Base-by-base conservation (phyloP, 2,888 invertebrate genomes). In the Seira ritae region DNA sequence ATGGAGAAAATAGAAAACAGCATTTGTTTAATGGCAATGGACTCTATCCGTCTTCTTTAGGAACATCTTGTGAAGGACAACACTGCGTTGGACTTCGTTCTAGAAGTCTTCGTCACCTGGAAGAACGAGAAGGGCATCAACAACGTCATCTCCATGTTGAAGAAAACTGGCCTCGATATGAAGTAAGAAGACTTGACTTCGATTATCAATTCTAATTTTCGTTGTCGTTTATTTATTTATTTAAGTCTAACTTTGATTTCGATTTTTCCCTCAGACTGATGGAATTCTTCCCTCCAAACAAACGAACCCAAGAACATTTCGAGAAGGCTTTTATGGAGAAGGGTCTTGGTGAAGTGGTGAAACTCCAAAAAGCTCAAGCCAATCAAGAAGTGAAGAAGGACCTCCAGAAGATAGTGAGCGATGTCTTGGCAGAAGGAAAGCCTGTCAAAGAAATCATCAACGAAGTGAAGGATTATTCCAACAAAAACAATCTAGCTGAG, bases 31-130 rank as follows among this genome's bases (percentile, higher is more conserved):
- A 46, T n/a, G n/a, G n/a, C n/a, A n/a, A n/a, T n/a, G n/a, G n/a
- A n/a, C n/a, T n/a, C n/a, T n/a, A n/a, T n/a, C n/a, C n/a, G n/a
- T n/a, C n/a, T n/a, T n/a, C n/a, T n/a, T n/a, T 91, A 93, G 90
- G 97, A 98, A 92, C 98, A 98, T 92, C 93, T 98, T 90, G 94
- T 97, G 89, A 97, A 97, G 91, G 96, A 97, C 93, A 96, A 97
- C 91, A 93, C 98, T 91, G 97, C 98, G 84, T 93, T 98, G 90
- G 97, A 98, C 90, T 98, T 98, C 92, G 94, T 98, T 90, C 94
- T 98, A 90, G 96, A 97, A 91, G 95, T 98, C 91, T 97, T 97
- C 92, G 93, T 95, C 89, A 96, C 95, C 89, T 96, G 97, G 94
- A 96, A 97, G 91, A 94, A 94, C 90, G 97, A 98, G 91, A 96